phyloP scores from a whole-genome alignment of 2,797 vertebrate genomes.

The Threskiornis aethiopicus region DNA sequence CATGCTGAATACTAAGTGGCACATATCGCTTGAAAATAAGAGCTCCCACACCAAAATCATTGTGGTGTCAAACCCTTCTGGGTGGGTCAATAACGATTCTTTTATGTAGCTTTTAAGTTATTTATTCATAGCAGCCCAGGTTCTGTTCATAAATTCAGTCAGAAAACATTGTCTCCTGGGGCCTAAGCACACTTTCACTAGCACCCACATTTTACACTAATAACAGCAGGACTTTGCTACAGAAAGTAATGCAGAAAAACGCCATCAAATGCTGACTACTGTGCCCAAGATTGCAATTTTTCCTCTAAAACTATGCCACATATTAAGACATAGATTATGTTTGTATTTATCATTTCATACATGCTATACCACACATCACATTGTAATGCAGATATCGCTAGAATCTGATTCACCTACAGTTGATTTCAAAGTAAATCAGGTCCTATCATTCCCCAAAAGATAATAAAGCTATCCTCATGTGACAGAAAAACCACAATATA shows the following conservation, averaged over 20 bases:
- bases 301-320: background rate
- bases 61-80: background rate
- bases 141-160: background rate
- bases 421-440: background rate
- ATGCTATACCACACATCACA: background rate
- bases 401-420: background rate
- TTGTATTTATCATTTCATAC: background rate
- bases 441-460: background rate
- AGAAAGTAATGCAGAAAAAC: background rate
- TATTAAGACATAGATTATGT: background rate
- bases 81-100: slow-evolving; percentile 7
- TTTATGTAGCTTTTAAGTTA: slow-evolving; percentile 6
- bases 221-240: background rate
- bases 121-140: background rate
- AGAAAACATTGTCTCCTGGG: background rate
- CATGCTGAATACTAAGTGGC: slow-evolving; percentile 21
- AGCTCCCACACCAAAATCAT: background rate
- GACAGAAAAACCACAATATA: background rate
- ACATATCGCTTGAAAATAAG: background rate
- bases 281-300: background rate
- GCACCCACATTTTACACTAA: background rate
- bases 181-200: background rate
- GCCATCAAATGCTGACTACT: background rate
- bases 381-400: background rate
- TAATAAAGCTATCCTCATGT: background rate